Base-by-base conservation (phyloP, 2,888 invertebrate genomes). In the Rugalucina vietnamica region DNA sequence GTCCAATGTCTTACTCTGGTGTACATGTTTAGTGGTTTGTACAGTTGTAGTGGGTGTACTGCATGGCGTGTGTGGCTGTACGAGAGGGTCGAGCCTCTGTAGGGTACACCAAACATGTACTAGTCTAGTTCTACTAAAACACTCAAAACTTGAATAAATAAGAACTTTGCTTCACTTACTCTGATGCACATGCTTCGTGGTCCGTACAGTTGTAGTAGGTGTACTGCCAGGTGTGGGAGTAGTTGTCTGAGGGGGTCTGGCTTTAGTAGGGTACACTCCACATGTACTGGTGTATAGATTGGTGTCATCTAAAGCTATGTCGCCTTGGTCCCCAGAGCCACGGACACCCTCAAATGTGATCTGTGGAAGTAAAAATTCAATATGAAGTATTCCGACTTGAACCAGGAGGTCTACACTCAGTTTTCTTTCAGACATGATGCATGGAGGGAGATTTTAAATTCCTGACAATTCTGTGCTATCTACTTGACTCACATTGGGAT, bases 261-360 rank as follows among this genome's bases (percentile, higher is more conserved):
- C 88, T 50, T 74, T 84, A 34, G 73, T 50, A 36, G 90, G 90
- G 4, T 77, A 70, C 36, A 86, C 88, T 89, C 65, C 12, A 88
- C 92, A 92, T 14, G 72, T 81, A 32, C 89, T 81, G 21, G 80
- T 73, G 4, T 82, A 82, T 21, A 91, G 78, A 10, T 77, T 57
- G 21, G 92, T 79, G 76, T 93, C 93, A 85, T 93, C 93, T 21
- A 93, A 49, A 4, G 92, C 93, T 5, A 93, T 92, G 72, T 92
- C 92, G n/a, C 93, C 91, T 29, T 65, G 54, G 1, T 79, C 21
- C 27, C 92, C 90, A 75, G 18, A 86, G 0, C 91, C 93, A 32
- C 90, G 86, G 0, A 89, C 81, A 29, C 91, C 92, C 79, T 90
- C 92, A 34, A 92, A 74, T 21, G 88, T 82, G 27, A 91, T 80